These are phyloP conservation scores for Anthophora plumipes DNA, from an alignment of 2,888 invertebrate species.

Conservation along the genomic window DNA sequence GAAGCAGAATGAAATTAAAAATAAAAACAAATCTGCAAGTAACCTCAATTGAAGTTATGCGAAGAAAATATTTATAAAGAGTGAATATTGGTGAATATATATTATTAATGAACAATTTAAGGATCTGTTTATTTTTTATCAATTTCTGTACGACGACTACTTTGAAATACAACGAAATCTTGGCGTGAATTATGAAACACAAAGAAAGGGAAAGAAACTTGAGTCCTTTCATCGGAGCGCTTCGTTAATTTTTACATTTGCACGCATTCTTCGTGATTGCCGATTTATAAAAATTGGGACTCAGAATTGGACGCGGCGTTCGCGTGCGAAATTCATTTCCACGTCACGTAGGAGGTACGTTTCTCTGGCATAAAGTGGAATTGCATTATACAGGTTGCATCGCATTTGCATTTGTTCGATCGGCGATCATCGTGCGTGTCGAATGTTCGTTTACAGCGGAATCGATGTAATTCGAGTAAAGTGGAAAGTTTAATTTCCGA, in stretches of 20 bases:
- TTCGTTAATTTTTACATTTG: conserved; percentile 6
- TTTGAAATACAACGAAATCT: too few relatives aligned
- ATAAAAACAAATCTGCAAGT: too few relatives aligned
- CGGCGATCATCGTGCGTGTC: conserved; percentile 44
- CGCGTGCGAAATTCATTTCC: conserved; percentile 49
- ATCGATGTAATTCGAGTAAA: conserved; percentile 28
- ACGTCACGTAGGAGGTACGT: conserved; percentile 36
- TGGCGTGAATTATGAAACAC: too few relatives aligned
- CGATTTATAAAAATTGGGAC: conserved; percentile 32
- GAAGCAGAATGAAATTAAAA: too few relatives aligned
- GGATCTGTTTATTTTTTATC: too few relatives aligned
- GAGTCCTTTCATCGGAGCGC: background rate
- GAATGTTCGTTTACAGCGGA: conserved; percentile 28
- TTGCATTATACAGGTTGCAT: conserved; percentile 60
- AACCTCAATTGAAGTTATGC: too few relatives aligned
- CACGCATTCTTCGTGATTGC: background rate
- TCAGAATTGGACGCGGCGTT: background rate
- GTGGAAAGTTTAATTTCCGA: conserved; percentile 35
- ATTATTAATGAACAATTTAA: too few relatives aligned
- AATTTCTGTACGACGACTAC: too few relatives aligned
- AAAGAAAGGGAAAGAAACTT: too few relatives aligned
- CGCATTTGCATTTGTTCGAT: conserved; percentile 61
- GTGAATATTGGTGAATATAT: too few relatives aligned
- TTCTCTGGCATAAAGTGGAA: conserved; percentile 48
- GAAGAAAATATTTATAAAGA: too few relatives aligned